Conservation (phyloP, 2,797 vertebrate species). For the Rhodeus uyekii region DNA sequence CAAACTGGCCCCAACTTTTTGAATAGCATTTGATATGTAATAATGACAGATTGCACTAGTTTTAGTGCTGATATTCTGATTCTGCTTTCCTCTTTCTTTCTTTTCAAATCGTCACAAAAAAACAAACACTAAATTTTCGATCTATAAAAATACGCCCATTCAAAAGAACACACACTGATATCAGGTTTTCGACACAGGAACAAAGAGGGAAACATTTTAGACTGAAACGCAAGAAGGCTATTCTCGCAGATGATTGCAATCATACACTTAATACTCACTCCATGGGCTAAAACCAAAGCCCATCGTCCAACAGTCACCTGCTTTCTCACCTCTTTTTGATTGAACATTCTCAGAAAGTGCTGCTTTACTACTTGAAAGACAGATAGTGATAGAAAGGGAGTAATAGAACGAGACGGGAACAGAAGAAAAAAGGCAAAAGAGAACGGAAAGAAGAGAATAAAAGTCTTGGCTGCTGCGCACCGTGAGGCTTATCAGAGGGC, state of each 20-base stretch:
- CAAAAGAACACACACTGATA: background rate
- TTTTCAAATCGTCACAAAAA: background rate
- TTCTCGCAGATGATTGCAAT: conserved; percentile 29
- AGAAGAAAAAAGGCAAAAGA: background rate
- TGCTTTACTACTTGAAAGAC: conserved; percentile 36
- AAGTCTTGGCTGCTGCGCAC: conserved; percentile 1
- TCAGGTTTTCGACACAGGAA: background rate
- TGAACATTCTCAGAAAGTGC: conserved; percentile 42
- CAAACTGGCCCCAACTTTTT: background rate
- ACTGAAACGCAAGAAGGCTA: background rate
- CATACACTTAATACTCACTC: conserved; percentile 33
- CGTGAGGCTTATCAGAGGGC: conserved; percentile 33
- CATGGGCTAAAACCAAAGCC: background rate
- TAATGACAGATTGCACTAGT: background rate
- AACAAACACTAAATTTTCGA: background rate
- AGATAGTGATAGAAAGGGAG: conserved; percentile 4
- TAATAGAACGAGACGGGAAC: conserved; percentile 17
- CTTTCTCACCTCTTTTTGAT: conserved; percentile 31
- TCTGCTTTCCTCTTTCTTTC: background rate
- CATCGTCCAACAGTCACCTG: background rate
- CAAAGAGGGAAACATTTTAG: background rate
- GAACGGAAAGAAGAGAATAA: background rate
- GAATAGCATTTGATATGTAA: background rate
- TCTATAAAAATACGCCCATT: background rate
- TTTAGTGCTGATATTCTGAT: background rate